A percentile compares a stretch with the other conserved stretches of the same genome.
Conservation (phyloP, 2,113 vertebrate genomes). For the Cepphus grylle region DNA sequence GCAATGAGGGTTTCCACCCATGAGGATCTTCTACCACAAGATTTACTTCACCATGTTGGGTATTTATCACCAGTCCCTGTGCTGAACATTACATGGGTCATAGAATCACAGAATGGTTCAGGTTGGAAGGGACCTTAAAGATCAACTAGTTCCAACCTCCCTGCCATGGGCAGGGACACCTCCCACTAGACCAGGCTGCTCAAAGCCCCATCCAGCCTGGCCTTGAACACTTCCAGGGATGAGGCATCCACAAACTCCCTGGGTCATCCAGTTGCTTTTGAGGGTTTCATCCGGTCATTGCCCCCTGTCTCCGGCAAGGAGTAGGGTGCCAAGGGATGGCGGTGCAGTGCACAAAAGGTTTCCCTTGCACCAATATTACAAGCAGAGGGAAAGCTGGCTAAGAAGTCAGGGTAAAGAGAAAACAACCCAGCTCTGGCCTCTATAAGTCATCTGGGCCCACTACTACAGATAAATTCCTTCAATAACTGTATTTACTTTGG, state of each 20-base stretch:
- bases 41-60: neutral
- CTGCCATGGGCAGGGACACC: too few relatives aligned
- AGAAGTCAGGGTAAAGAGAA: neutral
- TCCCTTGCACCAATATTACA: neutral
- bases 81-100: neutral
- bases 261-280: neutral
- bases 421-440: neutral
- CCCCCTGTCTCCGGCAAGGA: neutral
- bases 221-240: too few relatives aligned
- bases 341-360: neutral
- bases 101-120: neutral
- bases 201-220: too few relatives aligned
- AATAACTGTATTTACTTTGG: neutral
- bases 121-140: too few relatives aligned
- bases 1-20: neutral
- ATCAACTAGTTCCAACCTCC: too few relatives aligned
- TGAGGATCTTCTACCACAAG: neutral
- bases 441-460: neutral
- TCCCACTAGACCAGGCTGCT: too few relatives aligned
- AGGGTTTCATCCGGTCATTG: neutral
- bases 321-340: too few relatives aligned
- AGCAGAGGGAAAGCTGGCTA: neutral
- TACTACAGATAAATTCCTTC: neutral
- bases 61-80: neutral
- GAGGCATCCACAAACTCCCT: too few relatives aligned